Evolutionary conservation across 2,113 vertebrate genomes (phyloP).

Genomic region (Colistium nudipinnis): DNA sequence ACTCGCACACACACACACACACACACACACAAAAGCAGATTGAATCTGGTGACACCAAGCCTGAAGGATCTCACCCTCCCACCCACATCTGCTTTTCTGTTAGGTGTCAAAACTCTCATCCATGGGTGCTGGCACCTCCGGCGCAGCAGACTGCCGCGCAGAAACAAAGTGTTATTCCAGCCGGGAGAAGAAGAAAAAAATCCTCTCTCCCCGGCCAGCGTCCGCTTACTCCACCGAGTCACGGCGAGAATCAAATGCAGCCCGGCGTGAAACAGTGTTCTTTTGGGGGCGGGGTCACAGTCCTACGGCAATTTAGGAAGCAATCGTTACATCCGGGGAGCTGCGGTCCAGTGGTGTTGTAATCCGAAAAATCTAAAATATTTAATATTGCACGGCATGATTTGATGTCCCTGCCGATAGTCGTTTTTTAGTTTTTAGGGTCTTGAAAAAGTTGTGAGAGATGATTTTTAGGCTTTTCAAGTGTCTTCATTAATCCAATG

Average conservation of each 20-base stretch:
- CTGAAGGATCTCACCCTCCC: conserved; percentile 26
- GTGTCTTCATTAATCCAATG: no score
- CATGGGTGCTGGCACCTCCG: conserved; percentile 27
- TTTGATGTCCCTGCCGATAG: no score
- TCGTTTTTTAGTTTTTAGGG: no score
- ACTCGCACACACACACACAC: conserved; percentile 20
- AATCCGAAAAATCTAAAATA: no score
- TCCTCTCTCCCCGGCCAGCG: conserved; percentile 2
- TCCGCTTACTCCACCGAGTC: conserved; percentile 16
- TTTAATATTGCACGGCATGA: no score
- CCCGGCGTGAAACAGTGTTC: conserved; percentile 1
- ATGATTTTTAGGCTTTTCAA: no score
- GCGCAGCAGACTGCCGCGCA: conserved; percentile 45
- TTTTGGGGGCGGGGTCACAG: background rate
- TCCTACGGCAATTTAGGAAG: background rate
- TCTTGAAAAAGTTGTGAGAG: no score
- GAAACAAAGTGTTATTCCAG: conserved; percentile 60
- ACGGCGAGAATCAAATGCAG: conserved; percentile 17
- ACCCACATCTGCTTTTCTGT: conserved; percentile 40
- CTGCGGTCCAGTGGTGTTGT: background rate
- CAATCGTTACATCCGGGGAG: background rate
- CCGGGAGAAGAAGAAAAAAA: conserved; percentile 22
- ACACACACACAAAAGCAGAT: conserved; percentile 21
- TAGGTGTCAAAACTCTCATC: conserved; percentile 52
- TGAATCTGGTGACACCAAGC: conserved; percentile 45